Base-by-base conservation (phyloP, 2,113 vertebrate genomes). In the Microcebus ravelobensis region DNA sequence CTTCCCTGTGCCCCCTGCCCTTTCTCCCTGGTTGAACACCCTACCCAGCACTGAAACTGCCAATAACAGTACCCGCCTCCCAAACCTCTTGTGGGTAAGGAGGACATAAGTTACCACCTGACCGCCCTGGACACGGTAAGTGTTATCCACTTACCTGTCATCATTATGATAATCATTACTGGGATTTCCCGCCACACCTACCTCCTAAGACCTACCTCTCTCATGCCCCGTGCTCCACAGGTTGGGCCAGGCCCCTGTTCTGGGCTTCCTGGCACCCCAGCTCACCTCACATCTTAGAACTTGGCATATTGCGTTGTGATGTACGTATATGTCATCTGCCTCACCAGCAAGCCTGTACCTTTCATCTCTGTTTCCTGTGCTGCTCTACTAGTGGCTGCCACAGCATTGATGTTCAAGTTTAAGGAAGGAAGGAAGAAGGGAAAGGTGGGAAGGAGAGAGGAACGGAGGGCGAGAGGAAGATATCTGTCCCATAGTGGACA, bases 101-200 rank as follows among this genome's bases (percentile, higher is more conserved):
- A 34, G 10, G 0, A 0, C 27, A 3, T 1, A 1, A 0, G n/a
- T 17, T 10, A 25, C n/a, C 8, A 1, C 2, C 18, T 1, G 10
- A 55, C 12, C 14, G 39, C 20, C 42, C 31, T n/a, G 8, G n/a
- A 61, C 25, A 4, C 4, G 3, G 36, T 1, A 21, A 42, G 27
- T 1, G 6, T 13, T 0, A 21, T 12, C 73, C 13, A 11, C 27
- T 10, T 3, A 4, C 12, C 39, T 48, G 1, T 3, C 55, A 5
- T n/a, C 76, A 25, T 3, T 15, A 3, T 14, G 0, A 21, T 12
- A 25, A 34, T 48, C 3, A 5, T 11, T 1, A 4, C 14, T 6
- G 7, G 6, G 1, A 11, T 50, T 1, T 1, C 45, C 23, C n/a
- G 5, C 10, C 52, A 13, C 13, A 8, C 57, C 36, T 2, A 3